Percentiles rank a stretch among this genome's conserved stretches.
Conservation (phyloP, 2,113 vertebrate species). For the Dunckerocampus dactyliophorus region DNA sequence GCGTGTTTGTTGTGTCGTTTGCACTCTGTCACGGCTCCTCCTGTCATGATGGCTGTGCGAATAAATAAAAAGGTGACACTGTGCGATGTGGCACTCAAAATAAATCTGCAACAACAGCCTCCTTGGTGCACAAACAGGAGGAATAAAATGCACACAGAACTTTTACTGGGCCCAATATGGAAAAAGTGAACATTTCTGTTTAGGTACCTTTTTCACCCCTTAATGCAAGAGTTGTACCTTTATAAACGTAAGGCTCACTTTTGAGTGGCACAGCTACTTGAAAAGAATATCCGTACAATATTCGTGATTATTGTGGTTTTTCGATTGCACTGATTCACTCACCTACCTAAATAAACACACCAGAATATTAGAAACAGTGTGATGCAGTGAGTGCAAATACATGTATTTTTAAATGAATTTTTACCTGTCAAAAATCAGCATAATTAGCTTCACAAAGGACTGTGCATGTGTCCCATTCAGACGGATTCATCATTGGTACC, state of each 20-base stretch:
- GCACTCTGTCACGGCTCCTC: slow-evolving; percentile 11
- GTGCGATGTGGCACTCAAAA: neutral
- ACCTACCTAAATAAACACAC: neutral
- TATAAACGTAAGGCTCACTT: neutral
- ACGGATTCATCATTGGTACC: no score
- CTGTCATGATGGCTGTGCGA: neutral
- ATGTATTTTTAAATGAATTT: neutral
- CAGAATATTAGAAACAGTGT: neutral
- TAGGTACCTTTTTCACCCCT: neutral
- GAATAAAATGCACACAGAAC: neutral
- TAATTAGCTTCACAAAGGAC: neutral
- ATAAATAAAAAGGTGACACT: neutral
- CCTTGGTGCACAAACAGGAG: neutral
- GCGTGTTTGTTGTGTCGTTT: slow-evolving; percentile 23
- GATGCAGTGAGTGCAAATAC: neutral
- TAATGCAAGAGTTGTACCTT: neutral
- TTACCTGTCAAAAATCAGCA: neutral
- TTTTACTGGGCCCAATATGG: neutral
- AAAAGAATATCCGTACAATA: no score
- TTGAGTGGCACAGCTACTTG: neutral
- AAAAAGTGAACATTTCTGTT: neutral
- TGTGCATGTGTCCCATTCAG: no score
- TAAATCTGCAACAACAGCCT: neutral
- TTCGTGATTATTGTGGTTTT: no score
- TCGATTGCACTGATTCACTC: neutral